phyloP scores from a whole-genome alignment of 2,113 vertebrate genomes.

The Neogobius melanostomus region DNA sequence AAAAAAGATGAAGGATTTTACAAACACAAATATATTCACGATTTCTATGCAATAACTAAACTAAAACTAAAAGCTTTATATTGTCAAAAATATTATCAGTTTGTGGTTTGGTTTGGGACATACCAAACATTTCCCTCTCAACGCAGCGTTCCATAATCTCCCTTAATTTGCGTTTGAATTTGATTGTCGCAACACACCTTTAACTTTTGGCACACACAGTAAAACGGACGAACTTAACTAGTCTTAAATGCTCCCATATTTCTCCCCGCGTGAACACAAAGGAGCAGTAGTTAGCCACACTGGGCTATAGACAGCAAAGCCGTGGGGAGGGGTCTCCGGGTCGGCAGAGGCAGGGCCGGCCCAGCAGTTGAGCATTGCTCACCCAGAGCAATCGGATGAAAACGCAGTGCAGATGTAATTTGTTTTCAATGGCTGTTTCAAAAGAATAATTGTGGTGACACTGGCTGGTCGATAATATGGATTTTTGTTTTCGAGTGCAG shows the following conservation, averaged over 20 bases:
- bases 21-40: too few species aligned
- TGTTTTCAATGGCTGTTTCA: conserved; percentile 99
- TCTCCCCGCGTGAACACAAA: conserved; percentile 32
- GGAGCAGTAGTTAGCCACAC: conserved; percentile 81
- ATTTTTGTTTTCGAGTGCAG: conserved; percentile 99
- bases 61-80: too few species aligned
- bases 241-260: conserved; percentile 8
- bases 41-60: too few species aligned
- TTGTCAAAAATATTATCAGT: too few species aligned
- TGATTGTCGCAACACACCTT: neutral
- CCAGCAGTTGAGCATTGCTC: conserved; percentile 88
- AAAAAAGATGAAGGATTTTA: too few species aligned
- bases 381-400: conserved; percentile 96
- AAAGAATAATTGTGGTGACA: conserved; percentile 99
- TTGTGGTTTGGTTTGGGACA: too few species aligned
- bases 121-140: too few species aligned
- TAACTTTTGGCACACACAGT: neutral
- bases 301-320: conserved; percentile 80
- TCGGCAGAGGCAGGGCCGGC: conserved; percentile 44
- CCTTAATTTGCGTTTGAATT: neutral
- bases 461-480: conserved; percentile 97
- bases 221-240: conserved; percentile 15
- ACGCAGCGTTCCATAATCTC: neutral
- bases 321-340: conserved; percentile 70
- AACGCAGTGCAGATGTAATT: conserved; percentile 99